phyloP scores from a whole-genome alignment of 2,113 vertebrate genomes.

The Opisthocomus hoazin region DNA sequence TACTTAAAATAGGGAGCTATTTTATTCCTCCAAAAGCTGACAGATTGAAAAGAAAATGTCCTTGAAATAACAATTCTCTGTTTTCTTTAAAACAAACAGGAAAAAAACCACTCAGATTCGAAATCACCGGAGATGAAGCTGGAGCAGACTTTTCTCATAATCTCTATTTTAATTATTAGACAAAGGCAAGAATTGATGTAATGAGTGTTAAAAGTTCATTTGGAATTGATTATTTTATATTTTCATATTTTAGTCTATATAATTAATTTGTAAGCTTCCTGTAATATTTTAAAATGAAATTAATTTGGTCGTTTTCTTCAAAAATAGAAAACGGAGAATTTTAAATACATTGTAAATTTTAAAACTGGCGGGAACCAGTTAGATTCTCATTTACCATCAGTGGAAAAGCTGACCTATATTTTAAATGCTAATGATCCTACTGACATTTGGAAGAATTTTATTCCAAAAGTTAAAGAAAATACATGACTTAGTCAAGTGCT shows the following conservation, averaged over 20 bases:
- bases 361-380: not conserved
- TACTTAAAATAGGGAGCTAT: not conserved
- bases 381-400: not conserved
- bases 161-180: not conserved
- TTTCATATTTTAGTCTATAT: not conserved
- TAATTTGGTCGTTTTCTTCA: not conserved
- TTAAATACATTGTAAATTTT: not conserved
- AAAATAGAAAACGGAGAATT: not conserved
- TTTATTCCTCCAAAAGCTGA: not conserved
- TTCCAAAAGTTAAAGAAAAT: slow-evolving; percentile 29
- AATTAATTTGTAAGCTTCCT: not conserved
- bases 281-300: not conserved
- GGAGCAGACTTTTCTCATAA: not conserved
- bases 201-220: not conserved
- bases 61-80: not conserved
- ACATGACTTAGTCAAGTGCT: not conserved
- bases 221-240: not conserved
- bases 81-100: not conserved
- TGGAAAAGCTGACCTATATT: not conserved
- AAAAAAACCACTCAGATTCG: not conserved
- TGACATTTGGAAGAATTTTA: slow-evolving; percentile 23
- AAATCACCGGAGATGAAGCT: not conserved
- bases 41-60: not conserved
- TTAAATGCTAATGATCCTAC: slow-evolving; percentile 23
- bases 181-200: not conserved